Conservation (phyloP, 2,113 vertebrate genomes). For the Callionymus lyra region DNA sequence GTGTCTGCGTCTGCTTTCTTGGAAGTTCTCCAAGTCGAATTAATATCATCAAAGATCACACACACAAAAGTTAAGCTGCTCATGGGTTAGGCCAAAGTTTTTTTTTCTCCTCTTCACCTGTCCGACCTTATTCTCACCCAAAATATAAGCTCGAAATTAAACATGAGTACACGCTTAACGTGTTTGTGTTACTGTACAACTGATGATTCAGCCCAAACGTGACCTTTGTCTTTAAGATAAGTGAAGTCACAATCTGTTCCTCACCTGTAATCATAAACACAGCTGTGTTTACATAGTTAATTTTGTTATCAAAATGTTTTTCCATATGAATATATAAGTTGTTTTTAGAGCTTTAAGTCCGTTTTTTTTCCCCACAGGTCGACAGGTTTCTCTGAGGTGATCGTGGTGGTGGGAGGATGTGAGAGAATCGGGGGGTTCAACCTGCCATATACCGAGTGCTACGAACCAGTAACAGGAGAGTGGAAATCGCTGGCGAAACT, state of each 20-base stretch:
- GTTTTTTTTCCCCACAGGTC: conserved; percentile 69
- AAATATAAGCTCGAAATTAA: too few species aligned
- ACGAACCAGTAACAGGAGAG: conserved; percentile 92
- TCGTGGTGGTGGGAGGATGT: conserved; percentile 95
- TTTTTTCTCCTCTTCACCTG: too few species aligned
- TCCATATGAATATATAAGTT: too few species aligned
- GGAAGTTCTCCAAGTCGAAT: conserved; percentile 7
- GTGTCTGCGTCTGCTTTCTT: conserved; percentile 5
- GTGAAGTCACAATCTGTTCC: background rate
- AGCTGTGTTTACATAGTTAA: conserved; percentile 2
- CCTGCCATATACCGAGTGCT: conserved; percentile 94
- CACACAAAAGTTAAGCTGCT: background rate
- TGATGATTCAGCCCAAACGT: conserved; percentile 12
- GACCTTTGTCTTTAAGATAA: conserved; percentile 31
- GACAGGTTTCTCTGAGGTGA: conserved; percentile 93
- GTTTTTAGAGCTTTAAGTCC: too few species aligned
- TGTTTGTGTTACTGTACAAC: too few species aligned
- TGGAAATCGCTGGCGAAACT: conserved; percentile 97
- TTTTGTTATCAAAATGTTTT: too few species aligned
- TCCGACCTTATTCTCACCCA: too few species aligned
- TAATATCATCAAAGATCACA: conserved; percentile 4
- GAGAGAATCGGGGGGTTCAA: conserved; percentile 95
- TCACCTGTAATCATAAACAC: conserved; percentile 12
- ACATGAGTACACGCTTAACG: too few species aligned
- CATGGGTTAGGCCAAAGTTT: background rate